Evolutionary conservation across 2,888 invertebrate species (phyloP).

Genomic region (Coleophora deauratella): DNA sequence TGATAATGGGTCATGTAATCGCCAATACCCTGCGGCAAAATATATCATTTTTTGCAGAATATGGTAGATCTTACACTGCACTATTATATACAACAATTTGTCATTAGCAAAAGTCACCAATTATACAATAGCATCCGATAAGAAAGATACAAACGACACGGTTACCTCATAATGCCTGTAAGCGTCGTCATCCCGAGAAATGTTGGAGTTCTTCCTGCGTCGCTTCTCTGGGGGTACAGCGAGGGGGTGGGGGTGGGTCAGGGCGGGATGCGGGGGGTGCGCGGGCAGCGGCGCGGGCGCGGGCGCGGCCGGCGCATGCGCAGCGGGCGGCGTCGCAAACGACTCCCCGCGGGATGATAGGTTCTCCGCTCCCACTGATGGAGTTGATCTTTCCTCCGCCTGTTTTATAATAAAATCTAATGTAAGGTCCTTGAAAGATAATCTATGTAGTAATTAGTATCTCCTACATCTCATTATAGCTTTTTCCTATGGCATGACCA

Average conservation of each 20-base stretch:
- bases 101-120: no score
- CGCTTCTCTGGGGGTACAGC: slow-evolving; percentile 51
- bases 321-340: slow-evolving; percentile 57
- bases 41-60: no score
- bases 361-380: slow-evolving; percentile 65
- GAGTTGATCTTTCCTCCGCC: slow-evolving; percentile 66
- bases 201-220: slow-evolving; percentile 61
- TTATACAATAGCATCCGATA: no score
- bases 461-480: no score
- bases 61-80: no score
- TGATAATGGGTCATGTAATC: no score
- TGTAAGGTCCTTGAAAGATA: no score
- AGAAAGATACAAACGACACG: no score
- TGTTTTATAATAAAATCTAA: slow-evolving; percentile 20
- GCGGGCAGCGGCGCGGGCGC: slow-evolving; percentile 45
- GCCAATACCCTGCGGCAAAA: no score
- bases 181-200: slow-evolving; percentile 52
- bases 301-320: slow-evolving; percentile 40
- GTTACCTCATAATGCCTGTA: slow-evolving; percentile 62
- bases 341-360: slow-evolving; percentile 53
- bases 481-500: no score
- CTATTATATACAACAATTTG: no score
- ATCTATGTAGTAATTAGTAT: no score
- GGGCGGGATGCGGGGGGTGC: slow-evolving; percentile 29
- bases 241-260: slow-evolving; percentile 24